Conservation (phyloP, 2,113 vertebrate genomes). For the Phyllostomus discolor region DNA sequence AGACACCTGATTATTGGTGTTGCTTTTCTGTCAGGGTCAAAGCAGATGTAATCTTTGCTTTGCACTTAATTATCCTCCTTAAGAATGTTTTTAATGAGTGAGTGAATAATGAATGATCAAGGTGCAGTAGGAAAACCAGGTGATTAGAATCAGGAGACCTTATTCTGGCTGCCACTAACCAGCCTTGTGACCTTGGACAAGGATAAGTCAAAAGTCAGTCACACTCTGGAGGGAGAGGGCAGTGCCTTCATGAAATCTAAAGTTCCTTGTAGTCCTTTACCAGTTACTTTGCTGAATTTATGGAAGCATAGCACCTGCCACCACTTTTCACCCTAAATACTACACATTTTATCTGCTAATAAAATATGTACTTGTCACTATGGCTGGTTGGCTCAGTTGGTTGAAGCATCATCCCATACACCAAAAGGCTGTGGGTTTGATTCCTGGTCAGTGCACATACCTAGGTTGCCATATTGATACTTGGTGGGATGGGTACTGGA, state of each 20-base stretch:
- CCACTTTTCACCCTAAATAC: neutral
- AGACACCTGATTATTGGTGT: neutral
- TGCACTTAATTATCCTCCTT: neutral
- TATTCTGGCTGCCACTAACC: neutral
- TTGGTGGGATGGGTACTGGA: no score
- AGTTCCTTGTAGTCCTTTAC: neutral
- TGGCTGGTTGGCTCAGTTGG: no score
- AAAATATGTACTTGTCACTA: no score
- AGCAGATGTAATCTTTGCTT: neutral
- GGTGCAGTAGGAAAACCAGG: neutral
- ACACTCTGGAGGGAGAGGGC: neutral
- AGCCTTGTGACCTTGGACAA: neutral
- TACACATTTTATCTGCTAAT: neutral
- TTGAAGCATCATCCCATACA: no score
- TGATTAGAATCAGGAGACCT: neutral
- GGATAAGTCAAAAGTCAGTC: neutral
- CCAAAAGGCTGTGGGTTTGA: no score
- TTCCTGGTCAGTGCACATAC: no score
- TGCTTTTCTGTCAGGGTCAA: neutral
- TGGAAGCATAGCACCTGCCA: neutral
- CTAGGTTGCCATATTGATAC: no score
- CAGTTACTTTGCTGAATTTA: neutral
- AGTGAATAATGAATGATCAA: neutral
- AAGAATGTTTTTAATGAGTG: neutral
- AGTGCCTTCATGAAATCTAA: neutral